Evolutionary conservation across 1,140 invertebrate genomes (phyloP).

Genomic region (Hestina assimilis): DNA sequence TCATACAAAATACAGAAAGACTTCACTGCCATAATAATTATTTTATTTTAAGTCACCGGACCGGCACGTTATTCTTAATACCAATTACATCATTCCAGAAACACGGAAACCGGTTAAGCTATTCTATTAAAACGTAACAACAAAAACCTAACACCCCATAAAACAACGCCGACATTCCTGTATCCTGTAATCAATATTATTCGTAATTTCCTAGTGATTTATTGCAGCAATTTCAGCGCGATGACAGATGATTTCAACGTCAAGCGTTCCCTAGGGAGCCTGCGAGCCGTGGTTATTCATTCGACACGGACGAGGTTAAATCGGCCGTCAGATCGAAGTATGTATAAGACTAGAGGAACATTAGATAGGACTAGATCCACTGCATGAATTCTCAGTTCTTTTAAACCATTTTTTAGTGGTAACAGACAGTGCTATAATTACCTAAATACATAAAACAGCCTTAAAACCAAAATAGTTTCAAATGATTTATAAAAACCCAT

Average conservation of each 20-base stretch:
- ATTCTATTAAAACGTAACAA: background rate
- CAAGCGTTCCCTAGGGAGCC: constrained; percentile 46
- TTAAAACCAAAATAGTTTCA: too few relatives aligned
- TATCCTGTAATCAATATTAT: constrained; percentile 18
- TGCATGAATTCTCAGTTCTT: background rate
- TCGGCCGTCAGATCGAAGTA: constrained; percentile 16
- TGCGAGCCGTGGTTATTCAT: constrained; percentile 40
- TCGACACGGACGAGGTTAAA: constrained; percentile 38
- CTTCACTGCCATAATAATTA: too few relatives aligned
- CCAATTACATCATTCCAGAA: too few relatives aligned
- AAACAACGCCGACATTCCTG: constrained; percentile 7
- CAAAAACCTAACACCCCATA: constrained; percentile 3
- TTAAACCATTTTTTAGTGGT: too few relatives aligned
- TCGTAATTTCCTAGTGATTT: constrained; percentile 37
- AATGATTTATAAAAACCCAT: too few relatives aligned
- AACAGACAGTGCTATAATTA: too few relatives aligned
- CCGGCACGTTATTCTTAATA: too few relatives aligned
- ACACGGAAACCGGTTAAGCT: too few relatives aligned
- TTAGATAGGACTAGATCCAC: background rate
- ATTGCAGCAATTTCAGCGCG: constrained; percentile 42
- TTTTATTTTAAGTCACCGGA: too few relatives aligned
- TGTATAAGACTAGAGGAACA: background rate
- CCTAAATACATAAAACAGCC: too few relatives aligned
- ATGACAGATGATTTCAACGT: constrained; percentile 40
- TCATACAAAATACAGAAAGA: too few relatives aligned